Percentiles rank a stretch among this genome's conserved stretches.
phyloP scores from a whole-genome alignment of 1,140 invertebrate genomes.

The Goniozus legneri region DNA sequence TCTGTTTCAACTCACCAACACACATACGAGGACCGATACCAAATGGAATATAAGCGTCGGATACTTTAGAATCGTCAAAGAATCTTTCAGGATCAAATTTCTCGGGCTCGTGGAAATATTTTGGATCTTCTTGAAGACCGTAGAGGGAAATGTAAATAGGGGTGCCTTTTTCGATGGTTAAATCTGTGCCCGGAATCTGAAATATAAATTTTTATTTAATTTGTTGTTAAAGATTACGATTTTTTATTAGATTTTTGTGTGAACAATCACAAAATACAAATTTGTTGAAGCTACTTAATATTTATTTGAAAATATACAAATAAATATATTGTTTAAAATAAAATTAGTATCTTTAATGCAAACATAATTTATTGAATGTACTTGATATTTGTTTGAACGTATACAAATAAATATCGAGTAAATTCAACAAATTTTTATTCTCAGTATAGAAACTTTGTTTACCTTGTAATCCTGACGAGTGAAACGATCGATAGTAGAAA shows the following conservation, averaged over 20 bases:
- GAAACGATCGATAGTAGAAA: slow-evolving; percentile 57
- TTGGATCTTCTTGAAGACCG: slow-evolving; percentile 48
- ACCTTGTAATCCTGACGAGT: slow-evolving; percentile 48
- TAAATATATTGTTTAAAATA: no score
- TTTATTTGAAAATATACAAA: no score
- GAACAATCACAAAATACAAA: no score
- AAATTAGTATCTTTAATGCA: no score
- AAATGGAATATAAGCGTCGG: slow-evolving; percentile 31
- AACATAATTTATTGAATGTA: no score
- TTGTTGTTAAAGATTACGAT: neutral
- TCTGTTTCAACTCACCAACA: slow-evolving; percentile 19
- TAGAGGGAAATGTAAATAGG: slow-evolving; percentile 35
- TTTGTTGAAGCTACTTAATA: no score
- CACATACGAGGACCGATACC: slow-evolving; percentile 32
- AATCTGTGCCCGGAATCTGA: slow-evolving; percentile 44
- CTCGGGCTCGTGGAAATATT: slow-evolving; percentile 30
- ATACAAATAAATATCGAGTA: no score
- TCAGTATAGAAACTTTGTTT: slow-evolving; percentile 4
- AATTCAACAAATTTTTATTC: no score
- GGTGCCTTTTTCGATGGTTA: slow-evolving; percentile 45
- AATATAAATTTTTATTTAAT: neutral
- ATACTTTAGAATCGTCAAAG: slow-evolving; percentile 16
- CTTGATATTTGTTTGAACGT: no score
- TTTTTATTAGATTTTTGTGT: neutral
- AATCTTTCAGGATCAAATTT: slow-evolving; percentile 38